phyloP scores from a whole-genome alignment of 2,888 invertebrate species.

The Neocrepidodera transversa region DNA sequence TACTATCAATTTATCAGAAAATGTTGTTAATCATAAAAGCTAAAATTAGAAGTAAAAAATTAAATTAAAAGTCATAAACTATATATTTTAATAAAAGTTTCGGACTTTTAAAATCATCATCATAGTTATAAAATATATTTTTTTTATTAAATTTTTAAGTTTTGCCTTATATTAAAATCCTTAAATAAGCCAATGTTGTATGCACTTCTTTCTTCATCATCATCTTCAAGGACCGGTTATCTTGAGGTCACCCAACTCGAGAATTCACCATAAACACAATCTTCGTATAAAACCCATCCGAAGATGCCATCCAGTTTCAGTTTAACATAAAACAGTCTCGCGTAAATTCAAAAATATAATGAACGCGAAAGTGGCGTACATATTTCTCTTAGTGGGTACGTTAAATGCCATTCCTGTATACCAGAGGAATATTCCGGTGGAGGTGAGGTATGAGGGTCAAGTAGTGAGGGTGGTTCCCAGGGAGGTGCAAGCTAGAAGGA shows the following conservation, averaged over 20 bases:
- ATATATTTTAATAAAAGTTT: too few species aligned
- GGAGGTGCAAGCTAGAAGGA: constrained; percentile 37
- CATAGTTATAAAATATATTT: too few species aligned
- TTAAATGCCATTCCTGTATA: constrained; percentile 30
- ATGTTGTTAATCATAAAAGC: too few species aligned
- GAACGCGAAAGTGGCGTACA: too few species aligned
- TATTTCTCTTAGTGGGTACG: constrained; percentile 21
- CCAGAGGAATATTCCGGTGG: constrained; percentile 52
- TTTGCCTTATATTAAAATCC: neutral
- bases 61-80: too few species aligned
- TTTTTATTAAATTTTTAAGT: neutral
- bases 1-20: too few species aligned
- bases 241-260: constrained; percentile 29
- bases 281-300: constrained; percentile 55
- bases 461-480: constrained; percentile 9
- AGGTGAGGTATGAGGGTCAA: constrained; percentile 51
- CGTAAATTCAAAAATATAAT: too few species aligned
- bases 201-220: constrained; percentile 36
- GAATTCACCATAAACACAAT: constrained; percentile 41
- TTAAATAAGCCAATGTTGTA: constrained; percentile 7
- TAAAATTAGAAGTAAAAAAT: too few species aligned
- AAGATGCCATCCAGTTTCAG: constrained; percentile 57
- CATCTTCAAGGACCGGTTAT: constrained; percentile 35
- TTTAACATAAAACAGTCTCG: constrained; percentile 38
- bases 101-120: too few species aligned